Percentiles rank a stretch among this genome's conserved stretches.
Evolutionary conservation across 1,140 invertebrate genomes (phyloP).

Genomic region (Bombus difficillimus): DNA sequence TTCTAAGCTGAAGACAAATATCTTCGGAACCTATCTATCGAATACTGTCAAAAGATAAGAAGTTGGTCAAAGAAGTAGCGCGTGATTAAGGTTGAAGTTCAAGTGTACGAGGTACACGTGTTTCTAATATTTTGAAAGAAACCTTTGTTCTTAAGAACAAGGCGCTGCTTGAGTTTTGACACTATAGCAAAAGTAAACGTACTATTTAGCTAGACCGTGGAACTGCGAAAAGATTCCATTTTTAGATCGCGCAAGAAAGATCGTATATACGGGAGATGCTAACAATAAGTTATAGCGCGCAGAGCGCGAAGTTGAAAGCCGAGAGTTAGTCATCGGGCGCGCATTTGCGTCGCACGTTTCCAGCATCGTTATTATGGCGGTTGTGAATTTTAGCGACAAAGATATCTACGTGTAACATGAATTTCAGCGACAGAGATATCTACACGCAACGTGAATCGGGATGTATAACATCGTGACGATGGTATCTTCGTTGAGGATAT

Average conservation of each 20-base stretch:
- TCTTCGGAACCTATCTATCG: too few species aligned
- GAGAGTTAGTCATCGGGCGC: constrained; percentile 35
- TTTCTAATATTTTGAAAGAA: background rate
- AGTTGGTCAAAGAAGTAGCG: too few species aligned
- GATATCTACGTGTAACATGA: background rate
- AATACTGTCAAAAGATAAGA: too few species aligned
- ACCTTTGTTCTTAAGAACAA: constrained; percentile 1
- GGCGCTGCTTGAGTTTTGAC: background rate
- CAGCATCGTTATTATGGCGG: constrained; percentile 9
- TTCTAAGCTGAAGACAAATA: too few species aligned
- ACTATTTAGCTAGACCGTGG: background rate
- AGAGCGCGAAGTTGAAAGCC: background rate
- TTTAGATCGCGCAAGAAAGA: constrained; percentile 24
- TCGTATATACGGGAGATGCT: background rate
- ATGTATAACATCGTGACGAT: background rate
- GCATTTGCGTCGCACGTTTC: constrained; percentile 44
- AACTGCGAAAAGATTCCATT: constrained; percentile 18
- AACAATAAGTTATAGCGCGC: constrained; percentile 15
- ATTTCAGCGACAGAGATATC: too few species aligned
- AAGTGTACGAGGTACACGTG: too few species aligned
- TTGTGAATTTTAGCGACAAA: background rate
- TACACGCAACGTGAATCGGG: background rate
- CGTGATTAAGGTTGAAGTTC: too few species aligned
- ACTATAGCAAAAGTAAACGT: background rate
- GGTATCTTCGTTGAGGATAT: background rate